Conservation (phyloP, 2,113 vertebrate species). For the Glaucidium brasilianum region DNA sequence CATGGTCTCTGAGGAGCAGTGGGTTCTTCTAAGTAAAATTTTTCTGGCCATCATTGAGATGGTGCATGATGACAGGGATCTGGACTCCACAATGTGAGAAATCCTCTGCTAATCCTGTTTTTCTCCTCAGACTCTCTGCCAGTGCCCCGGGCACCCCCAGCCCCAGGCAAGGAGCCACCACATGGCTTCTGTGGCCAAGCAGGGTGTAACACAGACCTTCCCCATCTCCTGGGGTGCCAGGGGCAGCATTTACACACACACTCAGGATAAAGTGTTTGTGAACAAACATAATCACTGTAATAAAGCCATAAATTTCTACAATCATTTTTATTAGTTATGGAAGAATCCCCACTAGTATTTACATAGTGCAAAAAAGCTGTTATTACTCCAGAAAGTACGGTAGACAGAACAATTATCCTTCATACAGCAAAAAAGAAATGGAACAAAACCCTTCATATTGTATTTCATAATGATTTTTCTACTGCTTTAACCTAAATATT, state of each 20-base stretch:
- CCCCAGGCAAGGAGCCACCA: neutral
- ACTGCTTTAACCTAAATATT: conserved; percentile 69
- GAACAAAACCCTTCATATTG: conserved; percentile 71
- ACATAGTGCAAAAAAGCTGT: conserved; percentile 95
- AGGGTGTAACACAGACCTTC: fast-evolving
- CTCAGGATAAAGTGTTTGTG: fast-evolving
- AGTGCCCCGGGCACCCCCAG: neutral
- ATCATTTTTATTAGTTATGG: conserved; percentile 89
- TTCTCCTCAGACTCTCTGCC: neutral
- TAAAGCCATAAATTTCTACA: conserved; percentile 73
- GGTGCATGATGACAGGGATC: neutral
- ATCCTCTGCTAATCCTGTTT: neutral
- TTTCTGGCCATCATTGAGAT: neutral
- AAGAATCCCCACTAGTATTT: conserved; percentile 86
- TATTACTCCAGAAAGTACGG: conserved; percentile 76
- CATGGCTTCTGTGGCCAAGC: neutral
- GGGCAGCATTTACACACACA: neutral
- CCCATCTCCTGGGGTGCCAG: neutral
- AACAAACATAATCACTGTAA: neutral
- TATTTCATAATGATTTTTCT: conserved; percentile 64
- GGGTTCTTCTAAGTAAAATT: fast-evolving
- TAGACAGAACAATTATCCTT: conserved; percentile 76
- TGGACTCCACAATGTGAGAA: neutral
- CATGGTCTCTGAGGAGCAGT: fast-evolving
- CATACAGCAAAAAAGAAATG: conserved; percentile 70